These are phyloP conservation scores for Eupithecia abbreviata DNA, from an alignment of 2,888 invertebrate genomes.

Conservation along the genomic window DNA sequence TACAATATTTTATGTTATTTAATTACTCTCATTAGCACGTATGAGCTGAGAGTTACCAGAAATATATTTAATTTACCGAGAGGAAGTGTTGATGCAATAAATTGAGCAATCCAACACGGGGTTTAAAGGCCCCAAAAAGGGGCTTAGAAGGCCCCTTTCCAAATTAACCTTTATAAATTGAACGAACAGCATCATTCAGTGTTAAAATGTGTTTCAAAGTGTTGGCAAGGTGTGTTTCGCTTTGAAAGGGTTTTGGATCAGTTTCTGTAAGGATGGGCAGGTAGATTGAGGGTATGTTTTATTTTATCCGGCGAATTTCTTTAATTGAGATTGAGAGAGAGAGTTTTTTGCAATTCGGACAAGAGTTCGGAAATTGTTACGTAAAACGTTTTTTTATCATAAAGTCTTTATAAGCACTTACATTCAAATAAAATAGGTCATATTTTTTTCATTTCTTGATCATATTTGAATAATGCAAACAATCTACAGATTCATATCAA, in stretches of 20 bases:
- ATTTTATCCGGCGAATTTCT: not conserved
- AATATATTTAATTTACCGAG: not conserved
- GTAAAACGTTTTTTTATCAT: not conserved
- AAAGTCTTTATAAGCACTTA: no score
- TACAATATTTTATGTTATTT: not conserved
- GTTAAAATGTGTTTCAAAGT: constrained; percentile 29
- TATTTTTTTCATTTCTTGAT: no score
- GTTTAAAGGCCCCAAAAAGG: not conserved
- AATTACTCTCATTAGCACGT: not conserved
- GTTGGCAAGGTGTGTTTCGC: constrained; percentile 23
- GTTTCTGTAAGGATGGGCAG: not conserved
- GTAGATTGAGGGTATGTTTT: not conserved
- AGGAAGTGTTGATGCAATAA: constrained; percentile 5
- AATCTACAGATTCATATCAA: no score
- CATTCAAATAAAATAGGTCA: no score
- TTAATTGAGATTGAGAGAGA: not conserved
- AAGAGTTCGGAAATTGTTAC: not conserved
- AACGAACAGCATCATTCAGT: constrained; percentile 11
- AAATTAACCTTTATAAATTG: constrained; percentile 15
- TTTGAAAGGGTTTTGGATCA: constrained; percentile 23
- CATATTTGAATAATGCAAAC: no score
- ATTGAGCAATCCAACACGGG: constrained; percentile 7
- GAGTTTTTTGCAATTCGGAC: not conserved
- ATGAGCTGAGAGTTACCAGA: not conserved
- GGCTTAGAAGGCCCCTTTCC: constrained; percentile 1